Evolutionary conservation across 2,113 vertebrate genomes (phyloP), one percentile per base, ranked within the genome.

Genomic region (Rafetus swinhoei): DNA sequence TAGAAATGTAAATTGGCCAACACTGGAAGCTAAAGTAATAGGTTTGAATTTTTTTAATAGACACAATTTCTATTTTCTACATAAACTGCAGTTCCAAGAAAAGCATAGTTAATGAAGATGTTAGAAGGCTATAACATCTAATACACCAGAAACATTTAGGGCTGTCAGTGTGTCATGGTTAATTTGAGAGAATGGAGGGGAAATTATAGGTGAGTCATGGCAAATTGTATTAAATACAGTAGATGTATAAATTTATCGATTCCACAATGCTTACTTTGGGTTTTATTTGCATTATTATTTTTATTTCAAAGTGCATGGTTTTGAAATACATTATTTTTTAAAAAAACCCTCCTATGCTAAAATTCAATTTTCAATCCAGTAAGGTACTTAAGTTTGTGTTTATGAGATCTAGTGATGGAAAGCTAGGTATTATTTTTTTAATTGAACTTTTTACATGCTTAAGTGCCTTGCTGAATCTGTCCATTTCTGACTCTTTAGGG

Each of bases 1-100:
- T 12, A 85, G 35, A 90, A 94, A 94, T 18, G 3, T 12, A 91
- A 89, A 93, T 95, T 54, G 92, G 4, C 25, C 85, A 95, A 76
- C 2, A 90, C 18, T 57, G 79, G 85, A 76, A 57, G 1, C 83
- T 96, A 72, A 39, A 3, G 5, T 86, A 72, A 52, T 92, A 84
- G n/a, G 14, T 57, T 22, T 53, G 54, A 24, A 52, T 57, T 57
- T 39, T 60, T 86, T 79, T 16, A 65, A 29, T 79, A 57, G 77
- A 86, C 24, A 9, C 24, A 52, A 65, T 65, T 65, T 32, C 12
- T 92, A 82, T 82, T 21, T 54, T 60, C 45, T 15, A 57, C 35
- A 55, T 65, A 87, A 91, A 92, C 1, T 15, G 81, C 4, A 35
- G 14, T 94, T 76, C 72, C 62, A 92, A 85, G 1, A 85, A 89